These are phyloP conservation scores for Coilia nasus DNA, from an alignment of 2,797 vertebrate genomes.

Conservation along the genomic window DNA sequence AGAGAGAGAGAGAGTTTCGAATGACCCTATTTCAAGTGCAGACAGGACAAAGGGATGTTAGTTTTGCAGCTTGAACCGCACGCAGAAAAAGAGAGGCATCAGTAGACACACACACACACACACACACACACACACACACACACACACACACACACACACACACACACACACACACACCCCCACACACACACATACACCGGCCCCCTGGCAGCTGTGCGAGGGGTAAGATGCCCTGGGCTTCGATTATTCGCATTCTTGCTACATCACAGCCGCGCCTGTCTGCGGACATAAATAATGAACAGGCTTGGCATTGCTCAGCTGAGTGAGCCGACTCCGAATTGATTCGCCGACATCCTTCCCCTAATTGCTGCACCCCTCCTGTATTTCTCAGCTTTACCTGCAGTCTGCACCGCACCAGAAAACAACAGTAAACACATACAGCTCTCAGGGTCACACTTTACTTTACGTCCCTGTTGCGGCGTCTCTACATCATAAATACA, in stretches of 20 bases:
- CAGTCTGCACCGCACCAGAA: too few relatives aligned
- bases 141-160: slow-evolving; percentile 19
- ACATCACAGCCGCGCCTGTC: slow-evolving; percentile 62
- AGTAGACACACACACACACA: neutral
- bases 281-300: slow-evolving; percentile 69
- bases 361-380: slow-evolving; percentile 31
- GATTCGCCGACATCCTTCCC: slow-evolving; percentile 58
- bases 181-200: neutral
- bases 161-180: too few relatives aligned
- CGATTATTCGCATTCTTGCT: slow-evolving; percentile 65
- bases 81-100: neutral
- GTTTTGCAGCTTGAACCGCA: neutral
- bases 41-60: neutral
- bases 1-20: neutral
- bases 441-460: too few relatives aligned
- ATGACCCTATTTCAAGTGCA: slow-evolving; percentile 1
- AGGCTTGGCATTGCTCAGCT: slow-evolving; percentile 58
- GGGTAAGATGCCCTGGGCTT: slow-evolving; percentile 56
- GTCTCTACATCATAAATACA: too few relatives aligned
- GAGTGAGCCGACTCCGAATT: slow-evolving; percentile 60
- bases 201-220: slow-evolving; percentile 46
- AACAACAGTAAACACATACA: slow-evolving; percentile 70
- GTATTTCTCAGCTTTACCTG: slow-evolving; percentile 46
- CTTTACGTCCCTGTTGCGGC: too few relatives aligned
- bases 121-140: too few relatives aligned